Conservation (phyloP, 1,140 invertebrate species). For the Choristoneura fumiferana region DNA sequence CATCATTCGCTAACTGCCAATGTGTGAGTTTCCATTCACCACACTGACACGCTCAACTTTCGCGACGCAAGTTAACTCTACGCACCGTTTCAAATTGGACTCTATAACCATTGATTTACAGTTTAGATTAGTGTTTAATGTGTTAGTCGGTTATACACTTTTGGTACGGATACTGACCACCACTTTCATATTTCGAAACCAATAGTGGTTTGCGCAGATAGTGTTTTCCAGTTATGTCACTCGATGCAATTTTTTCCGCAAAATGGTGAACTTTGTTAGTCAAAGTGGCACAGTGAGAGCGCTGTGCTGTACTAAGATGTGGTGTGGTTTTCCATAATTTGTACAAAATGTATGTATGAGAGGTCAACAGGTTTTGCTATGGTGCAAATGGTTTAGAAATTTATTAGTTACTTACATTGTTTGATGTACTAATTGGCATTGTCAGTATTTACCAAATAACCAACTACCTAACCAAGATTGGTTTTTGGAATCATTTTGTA, state of each 20-base stretch:
- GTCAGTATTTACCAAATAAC: too few species aligned
- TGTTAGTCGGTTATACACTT: background rate
- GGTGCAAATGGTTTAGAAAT: too few species aligned
- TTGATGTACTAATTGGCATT: too few species aligned
- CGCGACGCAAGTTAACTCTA: conserved; percentile 13
- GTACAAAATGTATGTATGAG: conserved; percentile 2
- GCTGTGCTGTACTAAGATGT: background rate
- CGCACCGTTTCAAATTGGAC: background rate
- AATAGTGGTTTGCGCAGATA: conserved; percentile 31
- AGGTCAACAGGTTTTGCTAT: background rate
- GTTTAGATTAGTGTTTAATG: too few species aligned
- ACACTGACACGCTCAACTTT: conserved; percentile 3
- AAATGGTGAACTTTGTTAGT: background rate
- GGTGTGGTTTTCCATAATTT: background rate
- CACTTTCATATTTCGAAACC: conserved; percentile 61
- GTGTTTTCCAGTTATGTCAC: conserved; percentile 4
- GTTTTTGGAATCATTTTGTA: too few species aligned
- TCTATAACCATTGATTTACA: background rate
- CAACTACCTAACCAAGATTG: too few species aligned
- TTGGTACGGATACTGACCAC: background rate
- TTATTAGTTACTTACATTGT: too few species aligned
- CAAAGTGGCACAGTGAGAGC: background rate
- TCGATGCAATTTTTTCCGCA: background rate
- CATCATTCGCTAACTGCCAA: conserved; percentile 8
- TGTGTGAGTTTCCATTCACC: conserved; percentile 55